A percentile compares a stretch with the other conserved stretches of the same genome.
Evolutionary conservation across 2,888 invertebrate species (phyloP).

Genomic region (Caenorhabditis doughertyi): DNA sequence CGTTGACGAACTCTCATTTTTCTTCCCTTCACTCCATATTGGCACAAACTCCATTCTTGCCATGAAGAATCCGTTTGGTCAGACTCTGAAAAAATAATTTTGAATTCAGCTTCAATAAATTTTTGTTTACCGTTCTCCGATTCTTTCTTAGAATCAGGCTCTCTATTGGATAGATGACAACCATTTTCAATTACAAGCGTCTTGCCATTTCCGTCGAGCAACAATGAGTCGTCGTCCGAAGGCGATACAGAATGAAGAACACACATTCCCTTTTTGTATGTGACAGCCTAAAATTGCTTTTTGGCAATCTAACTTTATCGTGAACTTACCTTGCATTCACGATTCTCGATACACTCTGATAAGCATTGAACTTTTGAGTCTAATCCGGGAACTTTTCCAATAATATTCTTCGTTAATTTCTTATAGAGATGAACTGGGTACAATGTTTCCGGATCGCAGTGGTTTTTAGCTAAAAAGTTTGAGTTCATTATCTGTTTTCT

Average conservation of each 20-base stretch:
- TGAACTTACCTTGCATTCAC: constrained; percentile 62
- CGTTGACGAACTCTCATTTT: constrained; percentile 71
- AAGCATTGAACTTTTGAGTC: constrained; percentile 72
- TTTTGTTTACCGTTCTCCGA: neutral
- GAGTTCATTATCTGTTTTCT: too few relatives aligned
- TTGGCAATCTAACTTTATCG: neutral
- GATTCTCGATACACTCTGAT: constrained; percentile 69
- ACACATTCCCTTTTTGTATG: constrained; percentile 73
- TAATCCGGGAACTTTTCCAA: constrained; percentile 62
- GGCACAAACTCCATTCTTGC: constrained; percentile 72
- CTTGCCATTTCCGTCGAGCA: constrained; percentile 67
- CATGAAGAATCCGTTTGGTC: constrained; percentile 50
- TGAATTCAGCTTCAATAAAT: neutral
- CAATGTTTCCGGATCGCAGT: constrained; percentile 69
- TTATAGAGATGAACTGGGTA: constrained; percentile 72
- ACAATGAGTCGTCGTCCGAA: constrained; percentile 50
- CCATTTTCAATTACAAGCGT: constrained; percentile 76
- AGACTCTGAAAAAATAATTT: constrained; percentile 20
- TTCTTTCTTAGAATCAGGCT: neutral
- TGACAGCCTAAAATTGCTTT: constrained; percentile 58
- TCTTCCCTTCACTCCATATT: constrained; percentile 66
- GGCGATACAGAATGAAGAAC: constrained; percentile 69
- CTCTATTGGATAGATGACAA: constrained; percentile 59
- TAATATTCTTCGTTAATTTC: constrained; percentile 64
- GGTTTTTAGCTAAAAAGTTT: constrained; percentile 68